These are phyloP conservation scores for Ladona fulva DNA, from an alignment of 1,140 invertebrate genomes.

Conservation along the genomic window DNA sequence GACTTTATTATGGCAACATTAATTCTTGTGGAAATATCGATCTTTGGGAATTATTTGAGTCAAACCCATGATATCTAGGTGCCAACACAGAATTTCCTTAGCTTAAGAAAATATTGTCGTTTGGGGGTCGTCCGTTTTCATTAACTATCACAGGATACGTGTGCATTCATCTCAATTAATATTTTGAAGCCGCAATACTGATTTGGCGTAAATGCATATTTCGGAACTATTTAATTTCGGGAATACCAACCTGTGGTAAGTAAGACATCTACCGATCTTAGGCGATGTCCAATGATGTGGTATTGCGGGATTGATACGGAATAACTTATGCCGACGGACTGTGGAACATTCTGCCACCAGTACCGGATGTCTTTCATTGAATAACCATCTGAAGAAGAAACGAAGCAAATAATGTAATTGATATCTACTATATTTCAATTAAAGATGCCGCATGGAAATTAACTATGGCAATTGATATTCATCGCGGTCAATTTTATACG, in stretches of 20 bases:
- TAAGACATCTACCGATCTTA: conserved; percentile 83
- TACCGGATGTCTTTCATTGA: conserved; percentile 94
- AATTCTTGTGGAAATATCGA: no score
- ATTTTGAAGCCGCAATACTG: no score
- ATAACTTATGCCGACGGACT: conserved; percentile 83
- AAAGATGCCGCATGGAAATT: neutral
- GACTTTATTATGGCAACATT: no score
- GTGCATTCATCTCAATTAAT: no score
- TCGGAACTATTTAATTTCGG: neutral
- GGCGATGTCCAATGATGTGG: conserved; percentile 82
- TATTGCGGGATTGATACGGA: conserved; percentile 92
- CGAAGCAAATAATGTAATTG: neutral
- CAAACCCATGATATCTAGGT: no score
- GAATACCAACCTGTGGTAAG: conserved; percentile 67
- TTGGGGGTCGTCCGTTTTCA: no score
- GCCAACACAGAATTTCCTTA: no score
- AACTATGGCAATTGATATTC: neutral
- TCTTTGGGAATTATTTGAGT: no score
- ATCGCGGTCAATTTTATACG: neutral
- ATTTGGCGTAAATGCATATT: no score
- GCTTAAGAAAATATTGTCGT: no score
- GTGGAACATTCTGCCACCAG: conserved; percentile 88
- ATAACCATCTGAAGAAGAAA: conserved; percentile 81
- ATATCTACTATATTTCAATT: neutral
- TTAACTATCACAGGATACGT: no score